Evolutionary conservation across 2,797 vertebrate species (phyloP).

Genomic region (Sandelia bainsii): DNA sequence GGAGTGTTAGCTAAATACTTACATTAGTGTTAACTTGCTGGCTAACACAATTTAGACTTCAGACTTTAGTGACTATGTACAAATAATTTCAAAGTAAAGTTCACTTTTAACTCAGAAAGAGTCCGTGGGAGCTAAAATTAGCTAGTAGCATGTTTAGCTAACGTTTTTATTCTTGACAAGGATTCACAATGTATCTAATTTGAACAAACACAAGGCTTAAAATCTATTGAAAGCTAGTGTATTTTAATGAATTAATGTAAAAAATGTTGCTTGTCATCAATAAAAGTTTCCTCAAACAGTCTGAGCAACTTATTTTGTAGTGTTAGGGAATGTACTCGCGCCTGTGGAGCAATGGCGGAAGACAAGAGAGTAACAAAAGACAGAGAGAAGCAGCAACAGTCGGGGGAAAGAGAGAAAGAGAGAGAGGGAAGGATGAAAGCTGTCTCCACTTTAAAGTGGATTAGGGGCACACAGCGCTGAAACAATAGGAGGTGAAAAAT

Average conservation of each 20-base stretch:
- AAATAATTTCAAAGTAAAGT: too few relatives aligned
- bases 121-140: neutral
- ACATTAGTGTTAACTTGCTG: too few relatives aligned
- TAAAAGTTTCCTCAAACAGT: neutral
- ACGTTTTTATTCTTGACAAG: neutral
- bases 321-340: neutral
- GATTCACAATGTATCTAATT: neutral
- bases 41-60: too few relatives aligned
- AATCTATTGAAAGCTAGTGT: neutral
- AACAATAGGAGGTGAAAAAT: slow-evolving; percentile 91
- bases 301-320: neutral
- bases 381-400: slow-evolving; percentile 28
- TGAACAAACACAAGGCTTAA: neutral
- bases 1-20: too few relatives aligned
- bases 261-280: neutral
- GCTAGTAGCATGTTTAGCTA: slow-evolving; percentile 6
- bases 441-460: slow-evolving; percentile 89
- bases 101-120: too few relatives aligned
- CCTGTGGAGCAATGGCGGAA: neutral
- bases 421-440: slow-evolving; percentile 81
- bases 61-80: too few relatives aligned
- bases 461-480: slow-evolving; percentile 86
- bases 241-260: neutral
- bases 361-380: slow-evolving; percentile 42
- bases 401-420: slow-evolving; percentile 21